Base-by-base conservation (phyloP, 2,113 vertebrate species). In the Saccopteryx bilineata region DNA sequence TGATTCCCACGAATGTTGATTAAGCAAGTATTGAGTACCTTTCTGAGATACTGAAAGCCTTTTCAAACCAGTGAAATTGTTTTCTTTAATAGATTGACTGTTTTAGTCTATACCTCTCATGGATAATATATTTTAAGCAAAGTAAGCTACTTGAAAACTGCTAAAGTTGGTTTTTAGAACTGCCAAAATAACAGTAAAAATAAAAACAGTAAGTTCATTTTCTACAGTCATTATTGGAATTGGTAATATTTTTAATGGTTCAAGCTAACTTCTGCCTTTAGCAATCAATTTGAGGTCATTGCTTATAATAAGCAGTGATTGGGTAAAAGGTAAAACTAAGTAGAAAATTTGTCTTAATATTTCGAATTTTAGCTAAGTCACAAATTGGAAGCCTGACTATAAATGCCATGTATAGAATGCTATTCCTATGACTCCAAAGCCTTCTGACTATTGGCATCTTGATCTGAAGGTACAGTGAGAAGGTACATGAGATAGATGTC, bases 261-360 rank as follows among this genome's bases (percentile, higher is more conserved):
- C 2, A 66, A 15, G 50, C 18, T 90, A 61, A 56, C 39, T 76
- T 87, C 76, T 85, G 10, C 12, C 21, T 54, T 80, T 61, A 15
- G 24, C 60, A 80, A 9, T 58, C 2, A 1, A 2, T 31, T 79
- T 90, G 24, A 9, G 21, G 50, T 89, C 54, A 86, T 23, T 91
- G 78, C 75, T 88, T 31, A 31, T 86, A 71, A 52, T 85, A 19
- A 76, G 26, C 17, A 66, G 10, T 78, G 28, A 81, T 78, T 89
- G 84, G 12, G 23, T 69, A 85, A 54, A 94, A 68, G 52, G 12
- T 85, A 79, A 91, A 96, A 71, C 50, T 68, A 87, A 82, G 61
- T 86, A 66, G 54, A 82, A 82, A 72, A 71, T 76, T n/a, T 50
- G 39, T 61, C 86, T 5, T 75, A 17, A 56, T 61, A 17, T 79